These are phyloP conservation scores for Leptosomus discolor DNA, from an alignment of 2,113 vertebrate genomes.

Conservation along the genomic window DNA sequence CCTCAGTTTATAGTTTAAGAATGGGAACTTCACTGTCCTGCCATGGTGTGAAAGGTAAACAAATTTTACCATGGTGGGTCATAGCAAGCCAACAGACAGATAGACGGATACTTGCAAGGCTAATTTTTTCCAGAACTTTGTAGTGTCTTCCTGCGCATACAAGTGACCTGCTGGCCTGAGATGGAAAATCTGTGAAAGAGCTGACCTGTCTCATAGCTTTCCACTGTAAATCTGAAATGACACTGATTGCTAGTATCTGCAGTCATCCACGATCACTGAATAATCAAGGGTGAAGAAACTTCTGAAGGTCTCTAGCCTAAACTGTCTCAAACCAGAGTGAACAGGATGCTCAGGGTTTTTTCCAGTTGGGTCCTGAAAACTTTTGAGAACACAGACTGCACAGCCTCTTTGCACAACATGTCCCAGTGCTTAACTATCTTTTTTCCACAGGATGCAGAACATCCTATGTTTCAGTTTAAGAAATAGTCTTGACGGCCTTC, in stretches of 20 bases:
- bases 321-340: not conserved
- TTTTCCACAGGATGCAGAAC: not conserved
- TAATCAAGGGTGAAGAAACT: not conserved
- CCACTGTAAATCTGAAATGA: not conserved
- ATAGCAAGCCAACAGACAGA: not conserved
- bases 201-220: not conserved
- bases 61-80: not conserved
- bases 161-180: not conserved
- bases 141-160: not conserved
- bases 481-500: not conserved
- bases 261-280: not conserved
- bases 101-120: not conserved
- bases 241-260: not conserved
- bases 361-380: not conserved
- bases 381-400: not conserved
- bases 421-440: not conserved
- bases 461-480: not conserved
- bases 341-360: not conserved
- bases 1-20: not conserved
- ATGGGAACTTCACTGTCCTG: not conserved
- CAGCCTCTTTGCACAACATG: rapidly evolving
- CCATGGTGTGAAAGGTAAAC: not conserved
- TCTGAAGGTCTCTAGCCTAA: not conserved
- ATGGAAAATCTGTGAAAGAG: not conserved
- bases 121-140: not conserved